Conservation (phyloP, 2,888 invertebrate genomes). For the Ashinkailepas kermadecensis region DNA sequence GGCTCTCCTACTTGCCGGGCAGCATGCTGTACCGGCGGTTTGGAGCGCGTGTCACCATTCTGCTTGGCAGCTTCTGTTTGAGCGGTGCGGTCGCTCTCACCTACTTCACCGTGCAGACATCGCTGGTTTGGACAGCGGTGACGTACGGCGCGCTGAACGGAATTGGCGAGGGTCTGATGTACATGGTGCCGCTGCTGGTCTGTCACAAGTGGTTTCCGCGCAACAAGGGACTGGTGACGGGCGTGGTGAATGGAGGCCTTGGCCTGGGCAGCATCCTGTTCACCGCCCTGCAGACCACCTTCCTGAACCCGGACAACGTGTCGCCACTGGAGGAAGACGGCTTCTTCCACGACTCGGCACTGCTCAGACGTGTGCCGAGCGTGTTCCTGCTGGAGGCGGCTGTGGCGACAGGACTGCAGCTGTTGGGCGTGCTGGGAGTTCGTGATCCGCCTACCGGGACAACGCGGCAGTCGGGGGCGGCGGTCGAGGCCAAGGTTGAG, state of each 20-base stretch:
- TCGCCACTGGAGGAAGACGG: slow-evolving; percentile 21
- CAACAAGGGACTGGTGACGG: slow-evolving; percentile 40
- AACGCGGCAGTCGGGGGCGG: background rate
- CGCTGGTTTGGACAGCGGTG: slow-evolving; percentile 35
- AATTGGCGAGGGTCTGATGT: slow-evolving; percentile 39
- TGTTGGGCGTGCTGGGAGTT: slow-evolving; percentile 23
- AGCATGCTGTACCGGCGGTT: background rate
- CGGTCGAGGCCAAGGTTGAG: background rate
- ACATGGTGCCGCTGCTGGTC: slow-evolving; percentile 39
- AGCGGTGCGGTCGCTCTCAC: slow-evolving; percentile 38
- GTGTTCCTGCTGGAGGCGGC: slow-evolving; percentile 39
- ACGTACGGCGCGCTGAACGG: slow-evolving; percentile 39
- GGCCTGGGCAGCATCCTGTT: slow-evolving; percentile 42
- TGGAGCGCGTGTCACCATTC: background rate
- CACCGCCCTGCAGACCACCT: slow-evolving; percentile 42
- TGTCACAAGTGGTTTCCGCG: slow-evolving; percentile 42
- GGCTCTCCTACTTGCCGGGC: background rate
- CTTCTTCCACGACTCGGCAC: slow-evolving; percentile 36
- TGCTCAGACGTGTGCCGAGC: slow-evolving; percentile 38
- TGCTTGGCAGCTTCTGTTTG: slow-evolving; percentile 27
- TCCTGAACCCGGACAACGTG: slow-evolving; percentile 41
- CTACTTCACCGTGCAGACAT: slow-evolving; percentile 37
- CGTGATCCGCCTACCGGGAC: background rate
- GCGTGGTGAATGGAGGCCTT: slow-evolving; percentile 42
- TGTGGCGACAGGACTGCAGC: slow-evolving; percentile 37